Conservation (phyloP, 1,140 invertebrate genomes). For the Polyergus mexicanus region DNA sequence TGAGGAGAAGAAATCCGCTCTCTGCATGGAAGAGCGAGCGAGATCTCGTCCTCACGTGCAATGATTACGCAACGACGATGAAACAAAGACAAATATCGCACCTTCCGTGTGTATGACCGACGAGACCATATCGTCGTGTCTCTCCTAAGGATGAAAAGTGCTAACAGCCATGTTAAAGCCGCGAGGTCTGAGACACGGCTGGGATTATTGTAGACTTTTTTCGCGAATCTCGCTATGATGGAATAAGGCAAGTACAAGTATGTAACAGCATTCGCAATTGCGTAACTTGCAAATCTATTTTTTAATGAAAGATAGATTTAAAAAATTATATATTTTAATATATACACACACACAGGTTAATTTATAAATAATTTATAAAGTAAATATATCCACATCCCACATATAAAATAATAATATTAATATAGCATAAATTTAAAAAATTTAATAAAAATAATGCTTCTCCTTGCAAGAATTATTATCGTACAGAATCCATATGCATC, state of each 20-base stretch:
- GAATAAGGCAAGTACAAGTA: neutral
- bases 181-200: conserved; percentile 35
- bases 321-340: too few species aligned
- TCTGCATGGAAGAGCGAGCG: neutral
- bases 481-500: too few species aligned
- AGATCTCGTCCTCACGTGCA: conserved; percentile 46
- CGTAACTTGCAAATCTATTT: neutral
- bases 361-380: too few species aligned
- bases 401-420: too few species aligned
- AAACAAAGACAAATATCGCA: conserved; percentile 65
- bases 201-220: conserved; percentile 30
- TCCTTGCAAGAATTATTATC: too few species aligned
- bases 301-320: too few species aligned
- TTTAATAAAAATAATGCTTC: too few species aligned
- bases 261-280: too few species aligned
- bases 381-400: too few species aligned
- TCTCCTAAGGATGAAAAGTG: conserved; percentile 60
- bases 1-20: neutral
- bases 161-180: conserved; percentile 57
- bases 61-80: conserved; percentile 62
- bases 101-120: neutral
- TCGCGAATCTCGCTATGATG: neutral
- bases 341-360: too few species aligned
- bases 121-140: conserved; percentile 36
- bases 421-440: too few species aligned